Evolutionary conservation across 2,888 invertebrate genomes (phyloP), one percentile per base, ranked within the genome.

Genomic region (Tipula helvola): DNA sequence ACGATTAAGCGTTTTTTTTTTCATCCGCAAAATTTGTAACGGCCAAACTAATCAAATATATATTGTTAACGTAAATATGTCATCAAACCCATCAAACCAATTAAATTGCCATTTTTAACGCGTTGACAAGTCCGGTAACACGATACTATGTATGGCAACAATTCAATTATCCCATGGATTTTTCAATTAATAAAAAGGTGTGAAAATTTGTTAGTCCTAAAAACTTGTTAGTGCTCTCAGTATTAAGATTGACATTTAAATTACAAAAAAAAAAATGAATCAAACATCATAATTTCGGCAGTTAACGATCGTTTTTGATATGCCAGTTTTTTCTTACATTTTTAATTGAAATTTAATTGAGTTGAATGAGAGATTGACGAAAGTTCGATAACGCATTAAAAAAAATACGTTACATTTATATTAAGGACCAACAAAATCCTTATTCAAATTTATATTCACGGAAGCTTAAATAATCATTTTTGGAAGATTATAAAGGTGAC

Each of bases 331-430:
- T 52, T 52, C 16, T 52, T 52, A 52, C 52, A 84, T 84, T 84
- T 84, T 84, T 84, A 84, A 84, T 84, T 84, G 84, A 84, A 84
- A 84, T 84, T 84, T 84, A 84, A 84, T 84, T 84, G 84, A 84
- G 84, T 39, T 28, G 71, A 28, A 71, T 28, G 71, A 52, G 71
- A 52, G 52, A 52, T 52, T 5, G 52, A 71, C 28, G 71, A 71
- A 71, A 71, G 71, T 28, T 71, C 28, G 71, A 52, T 5, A 52
- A 1, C 10, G 28, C 28, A 28, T 28, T 10, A 5, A 52, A 52
- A 39, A 28, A 71, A 7, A 57, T 16, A 71, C 71, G 71, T 71
- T 71, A 71, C 28, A 71, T 28, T 52, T 16, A 18, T 28, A 71
- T 71, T 52, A 44, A 16, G 52, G 52, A 52, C 28, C 28, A 71